phyloP scores from a whole-genome alignment of 2,888 invertebrate species.

The Blera fallax region DNA sequence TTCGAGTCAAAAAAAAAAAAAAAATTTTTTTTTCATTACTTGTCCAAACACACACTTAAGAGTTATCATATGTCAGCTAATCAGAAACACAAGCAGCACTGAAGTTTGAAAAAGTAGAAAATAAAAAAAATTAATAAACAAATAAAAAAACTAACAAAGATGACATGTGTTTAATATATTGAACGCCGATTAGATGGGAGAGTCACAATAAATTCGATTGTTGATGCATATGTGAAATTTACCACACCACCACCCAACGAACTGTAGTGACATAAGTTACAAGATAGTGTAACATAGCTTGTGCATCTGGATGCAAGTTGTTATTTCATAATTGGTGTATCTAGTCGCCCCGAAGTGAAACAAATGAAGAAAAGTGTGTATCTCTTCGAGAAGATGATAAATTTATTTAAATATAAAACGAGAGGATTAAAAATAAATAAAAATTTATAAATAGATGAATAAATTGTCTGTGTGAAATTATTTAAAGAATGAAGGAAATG shows the following conservation, averaged over 20 bases:
- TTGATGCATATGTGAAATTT: not conserved
- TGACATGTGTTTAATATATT: conserved; percentile 31
- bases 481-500: not conserved
- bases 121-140: conserved; percentile 7
- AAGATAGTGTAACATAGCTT: not conserved
- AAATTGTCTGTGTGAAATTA: not conserved
- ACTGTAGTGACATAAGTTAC: not conserved
- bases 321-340: not conserved
- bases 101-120: not conserved
- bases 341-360: not conserved
- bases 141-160: conserved; percentile 12
- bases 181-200: not conserved
- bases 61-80: conserved; percentile 60
- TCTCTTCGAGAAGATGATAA: not conserved
- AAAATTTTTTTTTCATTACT: conserved; percentile 25
- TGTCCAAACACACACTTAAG: conserved; percentile 29
- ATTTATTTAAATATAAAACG: not conserved
- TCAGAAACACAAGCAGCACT: conserved; percentile 23
- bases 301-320: not conserved
- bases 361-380: not conserved
- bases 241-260: not conserved
- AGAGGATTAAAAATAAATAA: conserved; percentile 9
- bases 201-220: conserved; percentile 14
- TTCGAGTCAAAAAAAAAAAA: not conserved
- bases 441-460: conserved; percentile 3